These are phyloP conservation scores for Amphipoea oculea DNA, from an alignment of 2,888 invertebrate genomes.

Conservation along the genomic window DNA sequence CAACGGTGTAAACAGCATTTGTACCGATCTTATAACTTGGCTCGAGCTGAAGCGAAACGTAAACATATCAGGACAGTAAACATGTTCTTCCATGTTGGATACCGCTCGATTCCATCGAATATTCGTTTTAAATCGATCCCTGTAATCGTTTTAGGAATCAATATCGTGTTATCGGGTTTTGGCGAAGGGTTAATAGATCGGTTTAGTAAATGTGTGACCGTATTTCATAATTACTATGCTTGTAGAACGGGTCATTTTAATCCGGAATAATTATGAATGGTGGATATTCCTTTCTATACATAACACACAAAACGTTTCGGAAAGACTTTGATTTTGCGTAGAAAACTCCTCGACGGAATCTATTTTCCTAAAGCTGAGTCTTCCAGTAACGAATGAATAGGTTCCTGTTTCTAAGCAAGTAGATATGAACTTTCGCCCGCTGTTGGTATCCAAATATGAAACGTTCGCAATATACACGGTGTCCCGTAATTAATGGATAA, in stretches of 20 bases:
- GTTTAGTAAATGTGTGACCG: background rate
- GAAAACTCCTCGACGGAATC: background rate
- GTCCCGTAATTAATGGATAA: too few relatives aligned
- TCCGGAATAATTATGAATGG: background rate
- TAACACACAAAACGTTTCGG: background rate
- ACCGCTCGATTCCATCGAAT: conserved; percentile 27
- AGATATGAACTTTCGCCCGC: background rate
- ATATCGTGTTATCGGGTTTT: background rate
- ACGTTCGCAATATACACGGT: background rate
- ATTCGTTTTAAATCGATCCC: conserved; percentile 49
- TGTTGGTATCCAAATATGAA: background rate
- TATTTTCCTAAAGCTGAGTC: too few relatives aligned
- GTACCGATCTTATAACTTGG: conserved; percentile 39
- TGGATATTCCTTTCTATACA: background rate
- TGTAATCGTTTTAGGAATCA: conserved; percentile 30
- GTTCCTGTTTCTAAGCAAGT: background rate
- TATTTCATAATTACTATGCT: background rate
- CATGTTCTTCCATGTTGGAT: conserved; percentile 12
- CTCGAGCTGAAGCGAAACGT: conserved; percentile 28
- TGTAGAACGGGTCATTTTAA: background rate
- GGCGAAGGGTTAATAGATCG: background rate
- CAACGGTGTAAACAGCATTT: background rate
- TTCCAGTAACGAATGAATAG: background rate
- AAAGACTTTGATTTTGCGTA: background rate
- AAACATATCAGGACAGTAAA: conserved; percentile 44